Evolutionary conservation across 1,140 invertebrate species (phyloP).

Genomic region (Lepidotrigona ventralis): DNA sequence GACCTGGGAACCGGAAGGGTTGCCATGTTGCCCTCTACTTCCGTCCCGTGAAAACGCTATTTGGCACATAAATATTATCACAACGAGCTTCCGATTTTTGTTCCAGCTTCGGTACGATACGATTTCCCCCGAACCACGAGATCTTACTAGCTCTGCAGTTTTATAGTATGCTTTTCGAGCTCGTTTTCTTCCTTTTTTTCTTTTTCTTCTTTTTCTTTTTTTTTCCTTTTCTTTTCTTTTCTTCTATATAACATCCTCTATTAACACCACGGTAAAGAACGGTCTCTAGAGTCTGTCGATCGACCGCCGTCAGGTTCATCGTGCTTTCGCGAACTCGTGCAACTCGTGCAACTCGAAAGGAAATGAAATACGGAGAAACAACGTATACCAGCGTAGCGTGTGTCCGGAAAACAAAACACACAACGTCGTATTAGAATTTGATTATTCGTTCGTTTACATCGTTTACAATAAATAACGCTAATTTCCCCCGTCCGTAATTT

Average conservation of each 20-base stretch:
- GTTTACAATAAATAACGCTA: slow-evolving; percentile 55
- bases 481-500: slow-evolving; percentile 42
- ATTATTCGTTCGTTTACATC: slow-evolving; percentile 43
- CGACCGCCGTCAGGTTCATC: background rate
- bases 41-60: slow-evolving; percentile 73
- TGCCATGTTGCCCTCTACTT: slow-evolving; percentile 36
- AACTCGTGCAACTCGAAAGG: slow-evolving; percentile 29
- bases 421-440: slow-evolving; percentile 49
- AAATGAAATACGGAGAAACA: slow-evolving; percentile 18
- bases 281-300: background rate
- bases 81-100: slow-evolving; percentile 71
- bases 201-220: slow-evolving; percentile 10
- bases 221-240: background rate
- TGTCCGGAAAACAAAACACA: slow-evolving; percentile 24
- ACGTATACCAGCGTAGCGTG: slow-evolving; percentile 20
- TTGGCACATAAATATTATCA: slow-evolving; percentile 78
- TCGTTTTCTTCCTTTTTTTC: slow-evolving; percentile 19
- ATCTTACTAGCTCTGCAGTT: slow-evolving; percentile 15
- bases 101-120: slow-evolving; percentile 26
- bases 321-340: slow-evolving; percentile 14
- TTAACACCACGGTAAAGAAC: slow-evolving; percentile 20
- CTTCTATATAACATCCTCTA: background rate
- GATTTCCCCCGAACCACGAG: slow-evolving; percentile 19
- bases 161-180: background rate
- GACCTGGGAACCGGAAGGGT: slow-evolving; percentile 61